Conservation (phyloP, 2,888 invertebrate genomes). For the Drosophila putrida region DNA sequence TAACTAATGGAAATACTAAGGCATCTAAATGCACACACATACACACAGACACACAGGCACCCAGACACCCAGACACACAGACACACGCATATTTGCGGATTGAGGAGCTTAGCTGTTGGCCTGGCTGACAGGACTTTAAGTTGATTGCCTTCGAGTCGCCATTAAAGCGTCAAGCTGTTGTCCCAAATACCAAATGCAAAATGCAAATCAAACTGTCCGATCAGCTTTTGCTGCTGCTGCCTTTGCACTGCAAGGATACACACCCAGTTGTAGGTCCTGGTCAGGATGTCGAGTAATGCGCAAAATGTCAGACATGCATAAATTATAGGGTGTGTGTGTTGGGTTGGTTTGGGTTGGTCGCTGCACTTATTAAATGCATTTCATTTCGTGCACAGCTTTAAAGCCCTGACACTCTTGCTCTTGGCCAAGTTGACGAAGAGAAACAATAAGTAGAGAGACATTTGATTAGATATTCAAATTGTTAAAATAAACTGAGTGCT, state of each 20-base stretch:
- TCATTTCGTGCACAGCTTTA: slow-evolving; percentile 40
- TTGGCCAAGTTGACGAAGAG: slow-evolving; percentile 5
- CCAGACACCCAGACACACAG: not conserved
- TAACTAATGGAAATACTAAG: slow-evolving; percentile 46
- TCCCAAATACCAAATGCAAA: slow-evolving; percentile 42
- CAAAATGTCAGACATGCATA: slow-evolving; percentile 51
- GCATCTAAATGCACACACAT: slow-evolving; percentile 23
- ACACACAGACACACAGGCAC: slow-evolving; percentile 2
- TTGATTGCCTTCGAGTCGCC: slow-evolving; percentile 4
- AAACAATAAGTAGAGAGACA: slow-evolving; percentile 7
- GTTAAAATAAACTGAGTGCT: slow-evolving; percentile 26
- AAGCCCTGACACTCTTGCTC: slow-evolving; percentile 30
- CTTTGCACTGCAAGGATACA: slow-evolving; percentile 5
- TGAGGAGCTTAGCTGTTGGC: slow-evolving; percentile 17
- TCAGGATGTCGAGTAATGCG: slow-evolving; percentile 43
- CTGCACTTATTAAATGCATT: slow-evolving; percentile 61
- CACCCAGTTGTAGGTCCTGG: slow-evolving; percentile 14
- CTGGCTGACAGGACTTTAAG: slow-evolving; percentile 40
- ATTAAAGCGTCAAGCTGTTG: slow-evolving; percentile 53
- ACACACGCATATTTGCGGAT: not conserved
- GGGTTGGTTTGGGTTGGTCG: not conserved
- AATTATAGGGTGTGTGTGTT: slow-evolving; percentile 49
- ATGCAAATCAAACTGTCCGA: slow-evolving; percentile 65
- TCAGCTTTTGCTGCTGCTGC: slow-evolving; percentile 20
- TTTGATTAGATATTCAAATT: slow-evolving; percentile 34